These are phyloP conservation scores for Podabrus alpinus DNA, from an alignment of 2,888 invertebrate genomes.

Conservation along the genomic window DNA sequence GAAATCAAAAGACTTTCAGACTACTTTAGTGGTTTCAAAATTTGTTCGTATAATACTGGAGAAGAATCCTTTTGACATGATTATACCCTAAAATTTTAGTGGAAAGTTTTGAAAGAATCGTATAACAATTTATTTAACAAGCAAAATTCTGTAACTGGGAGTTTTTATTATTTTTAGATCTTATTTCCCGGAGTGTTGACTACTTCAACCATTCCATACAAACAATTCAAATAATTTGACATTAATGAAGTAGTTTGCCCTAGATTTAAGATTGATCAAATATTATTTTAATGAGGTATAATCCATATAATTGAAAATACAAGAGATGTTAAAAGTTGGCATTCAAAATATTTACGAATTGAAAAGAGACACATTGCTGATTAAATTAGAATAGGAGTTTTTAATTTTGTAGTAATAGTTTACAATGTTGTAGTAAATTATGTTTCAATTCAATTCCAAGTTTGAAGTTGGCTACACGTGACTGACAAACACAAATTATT, in stretches of 20 bases:
- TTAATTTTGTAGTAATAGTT: not conserved
- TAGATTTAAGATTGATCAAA: conserved; percentile 12
- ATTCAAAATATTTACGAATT: not conserved
- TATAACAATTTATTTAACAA: not conserved
- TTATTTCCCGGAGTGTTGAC: conserved; percentile 3
- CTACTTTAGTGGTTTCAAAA: too few relatives aligned
- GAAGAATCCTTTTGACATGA: not conserved
- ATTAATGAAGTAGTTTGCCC: conserved; percentile 10
- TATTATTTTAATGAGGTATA: conserved; percentile 7
- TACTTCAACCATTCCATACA: conserved; percentile 1
- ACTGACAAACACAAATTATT: not conserved
- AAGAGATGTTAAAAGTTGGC: not conserved
- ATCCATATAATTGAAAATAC: not conserved
- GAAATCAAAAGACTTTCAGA: too few relatives aligned
- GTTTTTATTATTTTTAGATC: not conserved
- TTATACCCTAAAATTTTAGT: not conserved
- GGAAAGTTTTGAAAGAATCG: not conserved
- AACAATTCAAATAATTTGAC: conserved; percentile 11
- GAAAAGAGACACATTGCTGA: not conserved
- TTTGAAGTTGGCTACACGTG: not conserved
- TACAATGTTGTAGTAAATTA: not conserved
- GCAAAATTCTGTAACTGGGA: not conserved
- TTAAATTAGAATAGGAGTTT: not conserved
- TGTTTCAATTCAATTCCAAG: not conserved
- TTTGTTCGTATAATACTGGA: too few relatives aligned